Conservation (phyloP, 2,888 invertebrate species). For the Ypsolopha sequella region DNA sequence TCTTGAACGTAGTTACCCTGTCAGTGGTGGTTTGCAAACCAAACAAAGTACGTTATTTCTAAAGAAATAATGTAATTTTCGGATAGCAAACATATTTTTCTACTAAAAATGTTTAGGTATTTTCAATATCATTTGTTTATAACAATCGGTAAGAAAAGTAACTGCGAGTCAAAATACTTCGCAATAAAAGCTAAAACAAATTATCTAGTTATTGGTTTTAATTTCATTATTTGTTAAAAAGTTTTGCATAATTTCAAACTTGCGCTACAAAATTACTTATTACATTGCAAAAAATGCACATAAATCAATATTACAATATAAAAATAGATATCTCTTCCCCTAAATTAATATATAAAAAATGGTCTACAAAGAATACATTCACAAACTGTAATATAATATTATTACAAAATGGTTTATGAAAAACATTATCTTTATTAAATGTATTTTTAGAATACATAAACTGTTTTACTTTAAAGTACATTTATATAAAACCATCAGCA, state of each 20-base stretch:
- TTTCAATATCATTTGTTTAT: too few species aligned
- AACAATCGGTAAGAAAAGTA: too few species aligned
- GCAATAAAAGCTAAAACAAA: not conserved
- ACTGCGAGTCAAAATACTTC: not conserved
- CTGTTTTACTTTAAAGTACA: too few species aligned
- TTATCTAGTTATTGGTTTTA: not conserved
- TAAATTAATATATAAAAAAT: slow-evolving; percentile 6
- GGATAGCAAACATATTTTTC: too few species aligned
- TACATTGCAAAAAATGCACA: slow-evolving; percentile 28
- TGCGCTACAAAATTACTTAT: not conserved
- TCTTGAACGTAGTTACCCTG: too few species aligned
- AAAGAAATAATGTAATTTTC: too few species aligned
- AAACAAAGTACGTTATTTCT: too few species aligned
- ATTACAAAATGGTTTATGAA: not conserved
- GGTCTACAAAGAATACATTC: slow-evolving; percentile 1
- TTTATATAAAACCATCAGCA: too few species aligned
- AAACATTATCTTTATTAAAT: too few species aligned
- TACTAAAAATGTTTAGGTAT: too few species aligned
- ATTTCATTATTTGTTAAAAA: not conserved
- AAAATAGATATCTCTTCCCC: slow-evolving; percentile 32
- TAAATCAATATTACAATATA: slow-evolving; percentile 43
- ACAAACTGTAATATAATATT: not conserved
- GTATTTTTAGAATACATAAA: too few species aligned
- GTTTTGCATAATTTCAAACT: not conserved
- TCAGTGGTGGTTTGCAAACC: too few species aligned